Conservation (phyloP, 1,140 invertebrate species). For the Solenopsis fugax region DNA sequence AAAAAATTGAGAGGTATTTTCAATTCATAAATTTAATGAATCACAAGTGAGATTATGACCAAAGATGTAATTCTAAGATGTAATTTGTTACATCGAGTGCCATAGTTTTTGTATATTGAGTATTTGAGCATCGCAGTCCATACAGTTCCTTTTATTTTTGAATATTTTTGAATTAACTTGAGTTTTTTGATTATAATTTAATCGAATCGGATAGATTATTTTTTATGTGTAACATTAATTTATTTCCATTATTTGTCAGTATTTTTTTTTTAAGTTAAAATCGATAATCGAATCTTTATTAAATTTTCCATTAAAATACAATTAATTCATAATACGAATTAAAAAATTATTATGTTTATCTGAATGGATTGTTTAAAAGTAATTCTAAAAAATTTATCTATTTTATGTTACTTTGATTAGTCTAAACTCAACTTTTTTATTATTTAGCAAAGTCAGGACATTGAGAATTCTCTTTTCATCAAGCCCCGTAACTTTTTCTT, state of each 20-base stretch:
- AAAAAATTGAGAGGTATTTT: not conserved
- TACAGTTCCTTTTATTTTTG: not conserved
- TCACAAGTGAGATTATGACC: too few relatives aligned
- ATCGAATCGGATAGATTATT: not conserved
- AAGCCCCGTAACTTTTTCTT: slow-evolving; percentile 16
- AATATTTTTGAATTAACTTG: not conserved
- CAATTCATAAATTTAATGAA: too few relatives aligned
- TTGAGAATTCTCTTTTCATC: slow-evolving; percentile 25
- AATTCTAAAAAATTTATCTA: not conserved
- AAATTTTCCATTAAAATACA: not conserved
- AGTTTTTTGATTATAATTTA: not conserved
- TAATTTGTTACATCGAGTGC: slow-evolving; percentile 32
- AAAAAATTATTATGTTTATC: not conserved
- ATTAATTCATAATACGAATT: slow-evolving; percentile 9
- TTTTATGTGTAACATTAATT: not conserved
- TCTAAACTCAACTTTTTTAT: not conserved
- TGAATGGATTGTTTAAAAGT: not conserved
- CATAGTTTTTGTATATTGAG: too few relatives aligned
- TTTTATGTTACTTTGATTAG: not conserved
- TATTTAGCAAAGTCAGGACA: not conserved
- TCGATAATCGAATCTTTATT: not conserved
- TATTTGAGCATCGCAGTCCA: not conserved
- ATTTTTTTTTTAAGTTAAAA: not conserved
- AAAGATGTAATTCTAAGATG: not conserved
- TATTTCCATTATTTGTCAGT: not conserved